A percentile compares a stretch with the other conserved stretches of the same genome.
Evolutionary conservation across 2,797 vertebrate genomes (phyloP).

Genomic region (Neostethus bicornis): DNA sequence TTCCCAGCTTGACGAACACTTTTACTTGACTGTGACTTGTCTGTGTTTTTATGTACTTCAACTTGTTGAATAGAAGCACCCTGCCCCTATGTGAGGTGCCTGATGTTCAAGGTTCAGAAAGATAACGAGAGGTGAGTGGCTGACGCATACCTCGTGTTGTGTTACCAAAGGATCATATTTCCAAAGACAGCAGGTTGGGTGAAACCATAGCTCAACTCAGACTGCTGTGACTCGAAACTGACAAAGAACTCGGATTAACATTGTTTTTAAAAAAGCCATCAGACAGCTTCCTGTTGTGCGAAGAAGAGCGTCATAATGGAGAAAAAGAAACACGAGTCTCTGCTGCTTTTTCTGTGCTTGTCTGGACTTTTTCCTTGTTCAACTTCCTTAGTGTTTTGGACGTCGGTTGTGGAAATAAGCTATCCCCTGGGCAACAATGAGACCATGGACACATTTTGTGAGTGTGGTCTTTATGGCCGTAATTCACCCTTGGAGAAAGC

Average conservation of each 20-base stretch:
- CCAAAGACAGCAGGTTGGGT: slow-evolving; percentile 62
- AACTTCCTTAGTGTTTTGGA: slow-evolving; percentile 64
- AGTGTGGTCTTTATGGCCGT: slow-evolving; percentile 83
- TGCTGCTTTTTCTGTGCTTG: slow-evolving; percentile 63
- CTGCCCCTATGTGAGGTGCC: slow-evolving; percentile 59
- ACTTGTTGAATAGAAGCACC: slow-evolving; percentile 71
- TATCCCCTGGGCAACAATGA: slow-evolving; percentile 71
- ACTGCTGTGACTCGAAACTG: slow-evolving; percentile 34
- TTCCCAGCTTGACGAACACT: neutral
- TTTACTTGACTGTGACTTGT: slow-evolving; percentile 36
- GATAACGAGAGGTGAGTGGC: slow-evolving; percentile 81
- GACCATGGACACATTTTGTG: slow-evolving; percentile 63
- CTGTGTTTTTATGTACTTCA: slow-evolving; percentile 44
- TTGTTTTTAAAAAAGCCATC: slow-evolving; percentile 39
- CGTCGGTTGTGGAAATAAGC: slow-evolving; percentile 74
- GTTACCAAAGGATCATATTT: slow-evolving; percentile 85
- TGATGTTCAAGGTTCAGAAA: slow-evolving; percentile 76
- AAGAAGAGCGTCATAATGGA: slow-evolving; percentile 65
- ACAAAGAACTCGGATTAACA: slow-evolving; percentile 54
- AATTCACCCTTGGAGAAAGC: slow-evolving; percentile 71
- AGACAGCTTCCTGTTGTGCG: slow-evolving; percentile 38
- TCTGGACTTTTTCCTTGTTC: slow-evolving; percentile 54
- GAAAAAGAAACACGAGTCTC: slow-evolving; percentile 49
- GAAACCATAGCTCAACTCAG: slow-evolving; percentile 52
- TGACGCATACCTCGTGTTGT: slow-evolving; percentile 78